A percentile compares a stretch with the other conserved stretches of the same genome.
phyloP scores from a whole-genome alignment of 1,140 invertebrate species.

The Hycleus phaleratus region DNA sequence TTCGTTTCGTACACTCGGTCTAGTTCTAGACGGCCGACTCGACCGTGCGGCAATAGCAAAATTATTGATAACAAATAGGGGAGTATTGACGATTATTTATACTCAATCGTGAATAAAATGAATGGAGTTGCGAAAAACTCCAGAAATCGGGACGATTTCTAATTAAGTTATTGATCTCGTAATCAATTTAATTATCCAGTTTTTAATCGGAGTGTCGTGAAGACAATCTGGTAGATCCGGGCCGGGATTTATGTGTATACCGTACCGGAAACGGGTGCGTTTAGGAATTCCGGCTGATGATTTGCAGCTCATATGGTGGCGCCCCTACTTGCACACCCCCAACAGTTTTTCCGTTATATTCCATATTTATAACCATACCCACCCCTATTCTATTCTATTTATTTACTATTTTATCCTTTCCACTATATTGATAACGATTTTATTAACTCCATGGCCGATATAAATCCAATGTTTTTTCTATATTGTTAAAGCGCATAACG shows the following conservation, averaged over 20 bases:
- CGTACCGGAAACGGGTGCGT: slow-evolving; percentile 30
- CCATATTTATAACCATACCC: not conserved
- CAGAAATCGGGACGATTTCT: no score
- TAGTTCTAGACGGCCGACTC: no score
- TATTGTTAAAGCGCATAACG: slow-evolving; percentile 24
- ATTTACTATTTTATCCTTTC: slow-evolving; percentile 2
- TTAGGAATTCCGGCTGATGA: slow-evolving; percentile 34
- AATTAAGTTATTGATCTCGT: no score
- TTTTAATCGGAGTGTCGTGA: not conserved
- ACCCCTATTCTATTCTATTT: not conserved
- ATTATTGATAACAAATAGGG: no score
- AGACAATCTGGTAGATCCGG: slow-evolving; percentile 32
- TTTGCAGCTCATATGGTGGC: slow-evolving; percentile 25
- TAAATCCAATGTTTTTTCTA: slow-evolving; percentile 28
- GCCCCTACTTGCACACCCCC: slow-evolving; percentile 13
- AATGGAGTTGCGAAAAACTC: no score
- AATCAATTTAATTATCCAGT: no score
- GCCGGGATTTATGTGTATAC: slow-evolving; percentile 21
- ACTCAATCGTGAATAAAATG: no score
- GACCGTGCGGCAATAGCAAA: no score
- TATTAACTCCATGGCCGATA: slow-evolving; percentile 26
- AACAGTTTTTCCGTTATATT: slow-evolving; percentile 12
- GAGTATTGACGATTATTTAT: no score
- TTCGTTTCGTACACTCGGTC: no score
- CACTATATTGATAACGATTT: slow-evolving; percentile 16